These are phyloP conservation scores for Eretmocerus hayati DNA, from an alignment of 2,888 invertebrate species.

Conservation along the genomic window DNA sequence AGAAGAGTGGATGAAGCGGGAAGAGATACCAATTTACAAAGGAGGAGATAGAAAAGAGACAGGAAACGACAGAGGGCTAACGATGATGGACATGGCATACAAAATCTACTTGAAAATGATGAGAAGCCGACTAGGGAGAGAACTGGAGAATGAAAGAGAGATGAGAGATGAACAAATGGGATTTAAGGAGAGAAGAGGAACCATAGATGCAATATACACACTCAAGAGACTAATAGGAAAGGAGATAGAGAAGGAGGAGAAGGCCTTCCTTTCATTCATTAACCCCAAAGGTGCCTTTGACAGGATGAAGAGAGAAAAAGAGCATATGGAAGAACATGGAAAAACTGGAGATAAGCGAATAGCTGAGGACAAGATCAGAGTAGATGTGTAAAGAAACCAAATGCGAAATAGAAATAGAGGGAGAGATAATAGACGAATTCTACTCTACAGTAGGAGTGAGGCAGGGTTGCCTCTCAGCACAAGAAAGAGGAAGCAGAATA, in stretches of 20 bases:
- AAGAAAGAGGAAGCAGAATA: constrained; percentile 16
- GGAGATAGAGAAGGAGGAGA: constrained; percentile 3
- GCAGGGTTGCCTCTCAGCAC: constrained; percentile 22
- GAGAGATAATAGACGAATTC: too few relatives aligned
- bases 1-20: constrained; percentile 4
- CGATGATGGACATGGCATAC: constrained; percentile 9
- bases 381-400: too few relatives aligned
- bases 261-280: not conserved
- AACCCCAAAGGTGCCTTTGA: constrained; percentile 11
- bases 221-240: not conserved
- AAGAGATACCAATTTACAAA: constrained; percentile 7
- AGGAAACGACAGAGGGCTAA: constrained; percentile 14
- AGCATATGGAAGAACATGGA: too few relatives aligned
- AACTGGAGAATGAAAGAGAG: constrained; percentile 1
- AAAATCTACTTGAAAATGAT: constrained; percentile 6
- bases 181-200: not conserved
- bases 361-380: not conserved
- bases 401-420: too few relatives aligned
- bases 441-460: constrained; percentile 15
- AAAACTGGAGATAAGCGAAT: too few relatives aligned
- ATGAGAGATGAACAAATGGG: too few relatives aligned
- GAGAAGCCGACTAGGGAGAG: constrained; percentile 2
- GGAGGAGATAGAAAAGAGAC: constrained; percentile 7
- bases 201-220: too few relatives aligned
- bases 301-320: not conserved